Conservation (phyloP, 2,888 invertebrate genomes). For the Dasypolia templi region DNA sequence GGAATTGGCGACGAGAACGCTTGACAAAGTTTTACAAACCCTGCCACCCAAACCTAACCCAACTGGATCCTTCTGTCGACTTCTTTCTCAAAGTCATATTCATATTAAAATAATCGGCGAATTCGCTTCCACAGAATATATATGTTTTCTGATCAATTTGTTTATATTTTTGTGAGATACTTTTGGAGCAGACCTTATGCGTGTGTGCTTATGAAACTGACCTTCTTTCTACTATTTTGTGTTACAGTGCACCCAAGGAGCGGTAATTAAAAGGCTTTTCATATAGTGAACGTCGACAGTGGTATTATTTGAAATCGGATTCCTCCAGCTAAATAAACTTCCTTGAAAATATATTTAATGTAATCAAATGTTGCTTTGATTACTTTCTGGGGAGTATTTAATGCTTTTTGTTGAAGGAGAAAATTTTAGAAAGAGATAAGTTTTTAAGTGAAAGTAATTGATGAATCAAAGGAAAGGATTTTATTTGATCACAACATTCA, state of each 20-base stretch:
- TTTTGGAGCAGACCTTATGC: neutral
- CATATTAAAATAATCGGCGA: too few relatives aligned
- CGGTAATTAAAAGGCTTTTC: constrained; percentile 77
- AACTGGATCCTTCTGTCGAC: too few relatives aligned
- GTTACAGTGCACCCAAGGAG: constrained; percentile 74
- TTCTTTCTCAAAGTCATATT: too few relatives aligned
- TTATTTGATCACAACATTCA: neutral
- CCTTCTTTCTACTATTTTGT: neutral
- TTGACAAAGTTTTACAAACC: too few relatives aligned
- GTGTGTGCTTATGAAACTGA: fast-evolving
- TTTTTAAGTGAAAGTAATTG: constrained; percentile 9
- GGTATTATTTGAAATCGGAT: constrained; percentile 75
- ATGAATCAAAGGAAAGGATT: neutral
- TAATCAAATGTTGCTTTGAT: constrained; percentile 63
- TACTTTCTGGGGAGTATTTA: constrained; percentile 16
- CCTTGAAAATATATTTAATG: constrained; percentile 65
- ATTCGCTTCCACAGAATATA: too few relatives aligned
- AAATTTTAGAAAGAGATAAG: neutral
- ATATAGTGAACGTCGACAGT: constrained; percentile 55
- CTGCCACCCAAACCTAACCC: too few relatives aligned
- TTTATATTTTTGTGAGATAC: neutral
- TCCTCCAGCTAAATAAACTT: constrained; percentile 63
- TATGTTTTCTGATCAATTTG: neutral
- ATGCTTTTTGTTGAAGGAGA: constrained; percentile 9
- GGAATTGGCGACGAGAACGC: too few relatives aligned